Evolutionary conservation across 53 echinoderm and acorn worm genomes (phyloP).

Genomic region (Astropecten irregularis): DNA sequence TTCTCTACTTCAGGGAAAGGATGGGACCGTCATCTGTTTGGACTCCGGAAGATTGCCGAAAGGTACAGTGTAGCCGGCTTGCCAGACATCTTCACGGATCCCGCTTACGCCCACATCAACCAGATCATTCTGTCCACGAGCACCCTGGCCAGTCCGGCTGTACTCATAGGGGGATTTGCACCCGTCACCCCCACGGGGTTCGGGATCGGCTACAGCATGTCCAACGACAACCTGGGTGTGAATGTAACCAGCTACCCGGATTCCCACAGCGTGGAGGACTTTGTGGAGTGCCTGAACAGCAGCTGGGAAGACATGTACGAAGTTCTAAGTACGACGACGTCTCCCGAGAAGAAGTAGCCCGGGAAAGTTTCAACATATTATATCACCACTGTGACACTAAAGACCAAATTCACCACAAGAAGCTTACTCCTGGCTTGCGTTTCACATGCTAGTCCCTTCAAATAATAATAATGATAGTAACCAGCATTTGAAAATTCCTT

Average conservation of each 20-base stretch:
- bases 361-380: not conserved
- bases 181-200: conserved; percentile 86
- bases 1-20: conserved; percentile 79
- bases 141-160: conserved; percentile 85
- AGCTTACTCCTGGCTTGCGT: too few relatives aligned
- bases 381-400: not conserved
- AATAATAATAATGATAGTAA: too few relatives aligned
- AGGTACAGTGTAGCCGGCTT: conserved; percentile 19
- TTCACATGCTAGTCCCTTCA: too few relatives aligned
- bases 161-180: conserved; percentile 89
- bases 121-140: conserved; percentile 94
- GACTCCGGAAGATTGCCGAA: conserved; percentile 75
- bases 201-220: conserved; percentile 81
- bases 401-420: too few relatives aligned
- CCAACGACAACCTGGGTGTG: conserved; percentile 65
- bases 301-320: conserved; percentile 89
- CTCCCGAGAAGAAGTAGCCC: conserved; percentile 7
- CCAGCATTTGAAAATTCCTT: too few relatives aligned
- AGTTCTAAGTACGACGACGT: conserved; percentile 62
- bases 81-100: conserved; percentile 82
- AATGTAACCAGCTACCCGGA: conserved; percentile 88
- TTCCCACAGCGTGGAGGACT: conserved; percentile 72
- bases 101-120: conserved; percentile 78
- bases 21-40: conserved; percentile 96
- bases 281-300: conserved; percentile 73